Evolutionary conservation across 53 echinoderm and acorn worm species (phyloP).

Genomic region (Zoroaster sp.): DNA sequence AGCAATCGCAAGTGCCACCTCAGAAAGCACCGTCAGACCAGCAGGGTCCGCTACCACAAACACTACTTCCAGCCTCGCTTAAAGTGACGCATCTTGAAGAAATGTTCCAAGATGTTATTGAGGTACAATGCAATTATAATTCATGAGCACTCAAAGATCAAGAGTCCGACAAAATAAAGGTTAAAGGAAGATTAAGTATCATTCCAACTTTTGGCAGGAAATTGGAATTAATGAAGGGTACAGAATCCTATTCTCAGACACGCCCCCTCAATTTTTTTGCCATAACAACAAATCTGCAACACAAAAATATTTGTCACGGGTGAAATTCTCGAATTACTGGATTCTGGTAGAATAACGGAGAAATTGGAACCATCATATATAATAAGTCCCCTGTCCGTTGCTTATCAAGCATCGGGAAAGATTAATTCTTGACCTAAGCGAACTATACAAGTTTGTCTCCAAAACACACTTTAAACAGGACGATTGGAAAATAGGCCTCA

Average conservation of each 20-base stretch:
- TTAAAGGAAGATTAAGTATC: neutral
- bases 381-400: constrained; percentile 9
- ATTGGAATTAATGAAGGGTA: neutral
- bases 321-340: neutral
- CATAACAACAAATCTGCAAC: neutral
- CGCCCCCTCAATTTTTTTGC: neutral
- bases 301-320: neutral
- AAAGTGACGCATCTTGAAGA: no score
- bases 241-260: neutral
- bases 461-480: neutral
- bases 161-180: neutral
- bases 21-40: no score
- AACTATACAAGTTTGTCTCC: neutral
- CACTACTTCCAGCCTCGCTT: no score
- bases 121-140: neutral
- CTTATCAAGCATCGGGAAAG: neutral
- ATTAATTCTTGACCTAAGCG: constrained; percentile 11
- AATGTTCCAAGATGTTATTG: neutral
- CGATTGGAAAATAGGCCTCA: constrained; percentile 1
- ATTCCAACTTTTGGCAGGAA: neutral
- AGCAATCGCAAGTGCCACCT: no score
- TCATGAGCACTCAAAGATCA: neutral
- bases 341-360: neutral
- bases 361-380: neutral
- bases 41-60: no score